These are phyloP conservation scores for Brienomyrus brachyistius DNA, from an alignment of 2,113 vertebrate species.

Conservation along the genomic window DNA sequence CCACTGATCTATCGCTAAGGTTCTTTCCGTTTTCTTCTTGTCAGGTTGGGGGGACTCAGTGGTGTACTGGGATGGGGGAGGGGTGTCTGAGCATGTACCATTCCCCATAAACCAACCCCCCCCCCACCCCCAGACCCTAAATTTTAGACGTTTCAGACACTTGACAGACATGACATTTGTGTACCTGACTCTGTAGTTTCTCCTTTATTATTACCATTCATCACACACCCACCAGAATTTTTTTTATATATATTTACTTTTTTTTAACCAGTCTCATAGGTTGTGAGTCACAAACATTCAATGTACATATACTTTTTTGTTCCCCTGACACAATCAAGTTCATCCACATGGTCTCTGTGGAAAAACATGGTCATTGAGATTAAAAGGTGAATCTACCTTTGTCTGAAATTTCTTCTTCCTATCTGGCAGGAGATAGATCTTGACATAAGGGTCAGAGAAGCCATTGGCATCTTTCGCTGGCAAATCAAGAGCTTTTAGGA, in stretches of 20 bases:
- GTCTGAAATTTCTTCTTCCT: conserved; percentile 83
- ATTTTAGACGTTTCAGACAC: background rate
- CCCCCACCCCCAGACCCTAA: background rate
- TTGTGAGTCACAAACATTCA: background rate
- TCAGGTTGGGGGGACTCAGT: background rate
- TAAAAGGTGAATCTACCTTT: conserved; percentile 6
- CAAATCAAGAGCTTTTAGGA: conserved; percentile 76
- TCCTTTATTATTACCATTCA: background rate
- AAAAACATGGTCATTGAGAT: background rate
- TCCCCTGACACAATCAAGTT: background rate
- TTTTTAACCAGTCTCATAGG: background rate
- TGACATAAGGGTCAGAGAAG: conserved; percentile 79
- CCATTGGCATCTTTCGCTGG: conserved; percentile 78
- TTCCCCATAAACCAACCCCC: background rate
- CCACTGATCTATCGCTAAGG: background rate
- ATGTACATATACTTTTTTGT: background rate
- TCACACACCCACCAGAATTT: background rate
- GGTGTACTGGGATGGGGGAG: background rate
- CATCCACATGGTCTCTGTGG: background rate
- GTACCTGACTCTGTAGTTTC: background rate
- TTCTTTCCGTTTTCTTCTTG: background rate
- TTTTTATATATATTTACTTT: background rate
- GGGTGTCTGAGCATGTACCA: background rate
- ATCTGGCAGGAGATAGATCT: conserved; percentile 80
- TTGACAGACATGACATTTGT: background rate